These are phyloP conservation scores for Halcyon leucocephala DNA, from an alignment of 2,797 vertebrate species.

Conservation along the genomic window DNA sequence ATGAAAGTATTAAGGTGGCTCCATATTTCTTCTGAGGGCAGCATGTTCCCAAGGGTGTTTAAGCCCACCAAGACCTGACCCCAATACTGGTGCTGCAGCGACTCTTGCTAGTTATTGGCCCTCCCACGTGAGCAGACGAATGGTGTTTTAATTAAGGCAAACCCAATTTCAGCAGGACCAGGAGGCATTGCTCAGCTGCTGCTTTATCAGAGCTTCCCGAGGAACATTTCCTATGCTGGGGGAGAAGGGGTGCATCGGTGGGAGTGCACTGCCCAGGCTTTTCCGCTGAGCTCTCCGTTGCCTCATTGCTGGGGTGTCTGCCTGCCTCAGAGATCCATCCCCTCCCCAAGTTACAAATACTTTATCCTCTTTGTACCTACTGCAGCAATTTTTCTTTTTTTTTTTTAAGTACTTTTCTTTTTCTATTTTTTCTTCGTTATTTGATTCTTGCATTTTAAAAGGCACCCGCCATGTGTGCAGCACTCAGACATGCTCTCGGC, in stretches of 20 bases:
- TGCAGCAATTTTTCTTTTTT: conserved; percentile 35
- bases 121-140: accelerated
- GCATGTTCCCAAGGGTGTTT: neutral
- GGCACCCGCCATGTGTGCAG: neutral
- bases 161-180: neutral
- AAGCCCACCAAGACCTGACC: neutral
- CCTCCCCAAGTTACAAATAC: conserved; percentile 47
- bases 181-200: neutral
- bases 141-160: neutral
- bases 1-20: neutral
- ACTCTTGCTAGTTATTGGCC: neutral
- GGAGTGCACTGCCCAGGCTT: neutral
- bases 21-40: neutral
- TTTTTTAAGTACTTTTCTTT: conserved; percentile 33
- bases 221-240: neutral
- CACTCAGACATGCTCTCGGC: conserved; percentile 42
- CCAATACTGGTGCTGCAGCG: neutral
- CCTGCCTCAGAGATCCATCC: neutral
- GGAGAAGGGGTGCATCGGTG: neutral
- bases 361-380: conserved; percentile 44
- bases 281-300: neutral
- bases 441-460: conserved; percentile 50
- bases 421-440: conserved; percentile 4
- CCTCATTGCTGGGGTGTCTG: neutral
- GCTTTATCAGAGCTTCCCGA: neutral